phyloP scores from a whole-genome alignment of 2,113 vertebrate species.

The Pluvianellus socialis region DNA sequence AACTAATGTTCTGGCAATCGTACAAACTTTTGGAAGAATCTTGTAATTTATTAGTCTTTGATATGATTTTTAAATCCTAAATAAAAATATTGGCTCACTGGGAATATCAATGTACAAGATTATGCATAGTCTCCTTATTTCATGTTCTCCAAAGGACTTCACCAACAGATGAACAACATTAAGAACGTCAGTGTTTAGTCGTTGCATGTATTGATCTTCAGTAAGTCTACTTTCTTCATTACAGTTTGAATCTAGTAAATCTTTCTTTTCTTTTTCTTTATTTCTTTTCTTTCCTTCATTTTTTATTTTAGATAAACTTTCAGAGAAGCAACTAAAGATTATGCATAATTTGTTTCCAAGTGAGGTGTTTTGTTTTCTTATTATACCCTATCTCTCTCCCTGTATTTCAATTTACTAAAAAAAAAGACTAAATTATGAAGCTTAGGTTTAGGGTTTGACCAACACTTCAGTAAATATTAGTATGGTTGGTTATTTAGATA shows the following conservation, averaged over 20 bases:
- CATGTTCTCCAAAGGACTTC: background rate
- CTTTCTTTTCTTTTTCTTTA: background rate
- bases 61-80: background rate
- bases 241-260: background rate
- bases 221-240: background rate
- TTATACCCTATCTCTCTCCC: background rate
- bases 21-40: background rate
- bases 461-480: background rate
- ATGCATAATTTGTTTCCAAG: background rate
- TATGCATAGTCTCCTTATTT: background rate
- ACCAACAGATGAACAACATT: background rate
- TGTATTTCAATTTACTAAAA: background rate
- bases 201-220: background rate
- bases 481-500: background rate
- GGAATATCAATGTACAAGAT: background rate
- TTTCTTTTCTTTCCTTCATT: background rate
- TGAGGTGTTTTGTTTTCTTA: background rate
- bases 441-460: background rate
- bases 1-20: background rate
- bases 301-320: background rate
- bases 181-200: background rate
- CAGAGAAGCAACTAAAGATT: background rate
- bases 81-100: background rate
- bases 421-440: background rate
- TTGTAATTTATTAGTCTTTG: background rate